Evolutionary conservation across 2,888 invertebrate genomes (phyloP).

Genomic region (Plemyria rubiginata): DNA sequence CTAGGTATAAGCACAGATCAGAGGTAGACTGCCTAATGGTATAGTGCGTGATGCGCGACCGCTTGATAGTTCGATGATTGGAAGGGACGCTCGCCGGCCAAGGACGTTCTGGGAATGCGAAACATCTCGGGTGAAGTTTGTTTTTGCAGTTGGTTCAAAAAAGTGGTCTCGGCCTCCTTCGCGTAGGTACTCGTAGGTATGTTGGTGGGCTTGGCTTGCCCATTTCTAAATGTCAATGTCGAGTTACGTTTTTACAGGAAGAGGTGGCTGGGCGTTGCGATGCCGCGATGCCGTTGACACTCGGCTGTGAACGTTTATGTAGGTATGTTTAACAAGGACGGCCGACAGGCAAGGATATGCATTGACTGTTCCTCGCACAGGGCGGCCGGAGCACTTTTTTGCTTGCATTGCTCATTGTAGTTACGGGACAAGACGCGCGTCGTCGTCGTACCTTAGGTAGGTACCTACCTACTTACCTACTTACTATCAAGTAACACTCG

Average conservation of each 20-base stretch:
- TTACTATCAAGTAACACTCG: slow-evolving; percentile 42
- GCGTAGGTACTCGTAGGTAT: slow-evolving; percentile 29
- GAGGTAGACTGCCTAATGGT: neutral
- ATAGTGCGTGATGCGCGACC: slow-evolving; percentile 30
- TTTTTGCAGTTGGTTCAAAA: slow-evolving; percentile 51
- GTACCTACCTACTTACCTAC: no score
- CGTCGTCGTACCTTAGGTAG: no score
- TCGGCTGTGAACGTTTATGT: slow-evolving; percentile 45
- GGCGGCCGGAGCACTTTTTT: slow-evolving; percentile 25
- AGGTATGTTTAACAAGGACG: slow-evolving; percentile 69
- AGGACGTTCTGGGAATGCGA: slow-evolving; percentile 67
- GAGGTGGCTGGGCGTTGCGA: slow-evolving; percentile 60
- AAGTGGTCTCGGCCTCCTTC: slow-evolving; percentile 56
- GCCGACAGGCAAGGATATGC: slow-evolving; percentile 48
- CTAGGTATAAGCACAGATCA: neutral
- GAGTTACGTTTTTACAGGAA: slow-evolving; percentile 67
- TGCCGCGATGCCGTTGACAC: slow-evolving; percentile 50
- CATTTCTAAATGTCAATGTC: slow-evolving; percentile 77
- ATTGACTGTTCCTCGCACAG: slow-evolving; percentile 38
- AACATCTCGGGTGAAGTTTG: slow-evolving; percentile 54
- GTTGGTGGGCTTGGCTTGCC: slow-evolving; percentile 50
- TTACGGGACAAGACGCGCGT: slow-evolving; percentile 31
- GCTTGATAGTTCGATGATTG: slow-evolving; percentile 52
- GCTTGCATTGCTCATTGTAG: slow-evolving; percentile 29
- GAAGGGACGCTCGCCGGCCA: slow-evolving; percentile 68